Evolutionary conservation across 2,888 invertebrate genomes (phyloP).

Genomic region (Congeria kusceri): DNA sequence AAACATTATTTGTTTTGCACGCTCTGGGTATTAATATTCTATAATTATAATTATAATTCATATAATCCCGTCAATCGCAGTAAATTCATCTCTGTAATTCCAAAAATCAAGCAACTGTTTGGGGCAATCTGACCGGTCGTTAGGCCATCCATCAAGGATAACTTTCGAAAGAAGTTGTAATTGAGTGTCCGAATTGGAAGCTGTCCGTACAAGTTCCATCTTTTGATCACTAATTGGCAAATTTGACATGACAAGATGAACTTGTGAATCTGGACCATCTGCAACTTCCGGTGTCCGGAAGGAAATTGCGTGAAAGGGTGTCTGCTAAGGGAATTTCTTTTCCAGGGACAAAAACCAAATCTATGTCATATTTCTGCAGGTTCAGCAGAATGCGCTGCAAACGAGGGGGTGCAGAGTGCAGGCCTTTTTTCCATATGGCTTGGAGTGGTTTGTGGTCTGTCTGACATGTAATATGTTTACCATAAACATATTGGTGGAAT

Average conservation of each 20-base stretch:
- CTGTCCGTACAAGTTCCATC: conserved; percentile 7
- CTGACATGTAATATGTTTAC: conserved; percentile 53
- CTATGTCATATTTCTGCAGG: conserved; percentile 34
- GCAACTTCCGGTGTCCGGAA: not conserved
- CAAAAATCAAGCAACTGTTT: too few relatives aligned
- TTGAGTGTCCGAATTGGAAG: not conserved
- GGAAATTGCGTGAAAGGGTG: conserved; percentile 28
- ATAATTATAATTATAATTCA: too few relatives aligned
- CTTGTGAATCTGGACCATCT: conserved; percentile 13
- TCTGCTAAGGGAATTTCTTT: conserved; percentile 51
- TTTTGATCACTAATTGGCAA: conserved; percentile 8
- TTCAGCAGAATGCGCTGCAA: conserved; percentile 49
- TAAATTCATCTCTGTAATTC: too few relatives aligned
- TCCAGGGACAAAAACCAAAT: conserved; percentile 30
- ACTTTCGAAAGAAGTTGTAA: too few relatives aligned
- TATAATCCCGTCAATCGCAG: too few relatives aligned
- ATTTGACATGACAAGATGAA: not conserved
- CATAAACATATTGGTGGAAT: conserved; percentile 67
- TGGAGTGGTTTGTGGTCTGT: conserved; percentile 71
- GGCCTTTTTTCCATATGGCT: conserved; percentile 35
- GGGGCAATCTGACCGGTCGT: too few relatives aligned
- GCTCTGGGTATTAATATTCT: too few relatives aligned
- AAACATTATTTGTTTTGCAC: too few relatives aligned
- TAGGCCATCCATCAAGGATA: too few relatives aligned
- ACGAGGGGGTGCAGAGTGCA: conserved; percentile 32